Percentiles rank a stretch among this genome's conserved stretches.
phyloP scores from a whole-genome alignment of 2,113 vertebrate genomes.

The Notothenia coriiceps region DNA sequence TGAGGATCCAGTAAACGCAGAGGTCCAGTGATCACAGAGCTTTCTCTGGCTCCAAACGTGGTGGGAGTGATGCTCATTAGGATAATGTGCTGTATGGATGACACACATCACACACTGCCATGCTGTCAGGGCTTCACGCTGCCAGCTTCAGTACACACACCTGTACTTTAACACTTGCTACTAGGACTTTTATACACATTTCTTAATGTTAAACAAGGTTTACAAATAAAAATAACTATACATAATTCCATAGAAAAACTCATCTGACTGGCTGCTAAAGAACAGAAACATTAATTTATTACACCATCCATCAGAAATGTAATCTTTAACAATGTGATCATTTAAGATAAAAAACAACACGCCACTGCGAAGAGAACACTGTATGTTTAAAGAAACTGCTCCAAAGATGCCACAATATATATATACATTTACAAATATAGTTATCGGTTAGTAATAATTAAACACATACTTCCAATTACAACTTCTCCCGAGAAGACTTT shows the following conservation, averaged over 20 bases:
- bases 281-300: background rate
- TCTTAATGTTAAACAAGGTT: background rate
- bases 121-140: background rate
- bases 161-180: background rate
- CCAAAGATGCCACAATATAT: no score
- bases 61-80: constrained; percentile 66
- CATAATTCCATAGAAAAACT: background rate
- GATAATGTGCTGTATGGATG: constrained; percentile 60
- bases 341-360: no score
- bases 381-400: no score
- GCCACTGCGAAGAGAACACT: no score
- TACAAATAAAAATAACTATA: background rate
- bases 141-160: constrained; percentile 5
- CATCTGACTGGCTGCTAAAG: background rate
- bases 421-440: no score
- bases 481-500: no score
- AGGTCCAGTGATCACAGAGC: constrained; percentile 66
- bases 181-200: background rate
- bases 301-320: background rate
- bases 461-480: no score
- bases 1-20: constrained; percentile 45
- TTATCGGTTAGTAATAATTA: no score
- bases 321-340: background rate
- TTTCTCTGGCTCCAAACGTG: constrained; percentile 43
- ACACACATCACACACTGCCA: constrained; percentile 49